Evolutionary conservation across 2,113 vertebrate species (phyloP).

Genomic region (Chrysemys picta): DNA sequence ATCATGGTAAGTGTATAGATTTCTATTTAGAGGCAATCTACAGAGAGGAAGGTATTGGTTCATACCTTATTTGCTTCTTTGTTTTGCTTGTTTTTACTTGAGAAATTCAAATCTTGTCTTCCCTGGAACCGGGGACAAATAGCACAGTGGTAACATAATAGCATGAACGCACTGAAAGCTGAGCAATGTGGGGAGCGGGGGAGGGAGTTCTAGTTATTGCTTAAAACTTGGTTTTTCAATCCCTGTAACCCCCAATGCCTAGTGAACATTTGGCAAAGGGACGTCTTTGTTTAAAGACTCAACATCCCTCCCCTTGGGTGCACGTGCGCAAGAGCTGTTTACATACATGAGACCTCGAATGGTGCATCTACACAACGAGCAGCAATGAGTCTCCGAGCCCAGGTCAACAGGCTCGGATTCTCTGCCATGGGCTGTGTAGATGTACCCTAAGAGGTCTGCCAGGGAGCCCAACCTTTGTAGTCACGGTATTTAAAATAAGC

Average conservation of each 20-base stretch:
- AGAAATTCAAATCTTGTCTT: not conserved
- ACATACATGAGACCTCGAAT: not conserved
- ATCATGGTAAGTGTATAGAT: not conserved
- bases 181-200: not conserved
- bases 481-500: not conserved
- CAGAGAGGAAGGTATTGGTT: not conserved
- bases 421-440: not conserved
- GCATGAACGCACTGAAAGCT: not conserved
- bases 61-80: not conserved
- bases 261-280: not conserved
- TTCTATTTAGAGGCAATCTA: not conserved
- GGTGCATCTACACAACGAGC: not conserved
- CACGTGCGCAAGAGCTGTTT: not conserved
- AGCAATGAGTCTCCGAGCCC: not conserved
- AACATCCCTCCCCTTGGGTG: not conserved
- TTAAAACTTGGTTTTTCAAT: accelerated
- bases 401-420: not conserved
- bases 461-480: not conserved
- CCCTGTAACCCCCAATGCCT: not conserved
- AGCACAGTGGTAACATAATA: not conserved
- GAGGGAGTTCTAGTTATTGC: not conserved
- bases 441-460: too few species aligned
- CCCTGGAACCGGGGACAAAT: not conserved
- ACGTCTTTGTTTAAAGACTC: not conserved
- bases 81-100: not conserved